Percentiles rank a stretch among this genome's conserved stretches.
phyloP scores from a whole-genome alignment of 1,140 invertebrate species.

The Pseudobourletiella spinata region DNA sequence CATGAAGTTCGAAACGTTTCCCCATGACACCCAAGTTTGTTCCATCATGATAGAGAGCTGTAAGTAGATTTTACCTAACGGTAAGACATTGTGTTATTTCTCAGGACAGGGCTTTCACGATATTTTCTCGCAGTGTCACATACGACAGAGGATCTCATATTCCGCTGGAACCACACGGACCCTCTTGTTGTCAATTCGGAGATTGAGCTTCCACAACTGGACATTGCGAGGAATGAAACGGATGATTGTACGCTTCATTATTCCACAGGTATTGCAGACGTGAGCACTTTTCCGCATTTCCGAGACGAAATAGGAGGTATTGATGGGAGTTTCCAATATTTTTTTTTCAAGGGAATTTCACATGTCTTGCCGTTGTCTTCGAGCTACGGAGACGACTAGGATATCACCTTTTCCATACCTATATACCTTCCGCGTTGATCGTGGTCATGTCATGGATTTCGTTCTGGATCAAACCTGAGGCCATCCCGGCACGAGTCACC shows the following conservation, averaged over 20 bases:
- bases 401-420: slow-evolving; percentile 80
- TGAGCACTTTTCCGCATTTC: no score
- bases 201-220: slow-evolving; percentile 43
- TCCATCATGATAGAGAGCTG: slow-evolving; percentile 41
- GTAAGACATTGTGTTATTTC: not conserved
- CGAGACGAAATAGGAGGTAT: no score
- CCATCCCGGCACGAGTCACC: slow-evolving; percentile 38
- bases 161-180: slow-evolving; percentile 40
- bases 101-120: slow-evolving; percentile 13
- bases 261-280: slow-evolving; percentile 42
- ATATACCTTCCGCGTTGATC: slow-evolving; percentile 76
- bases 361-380: slow-evolving; percentile 76
- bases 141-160: slow-evolving; percentile 43
- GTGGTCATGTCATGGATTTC: slow-evolving; percentile 51
- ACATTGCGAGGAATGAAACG: slow-evolving; percentile 38
- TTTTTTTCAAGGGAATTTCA: slow-evolving; percentile 63
- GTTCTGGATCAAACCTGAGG: slow-evolving; percentile 40
- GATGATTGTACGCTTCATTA: slow-evolving; percentile 43
- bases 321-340: not conserved
- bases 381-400: slow-evolving; percentile 72
- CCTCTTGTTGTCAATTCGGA: slow-evolving; percentile 41
- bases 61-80: slow-evolving; percentile 31
- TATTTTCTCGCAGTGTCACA: slow-evolving; percentile 41
- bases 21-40: slow-evolving; percentile 40
- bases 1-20: slow-evolving; percentile 41